Evolutionary conservation across 2,888 invertebrate genomes (phyloP).

Genomic region (Saturnia pavonia): DNA sequence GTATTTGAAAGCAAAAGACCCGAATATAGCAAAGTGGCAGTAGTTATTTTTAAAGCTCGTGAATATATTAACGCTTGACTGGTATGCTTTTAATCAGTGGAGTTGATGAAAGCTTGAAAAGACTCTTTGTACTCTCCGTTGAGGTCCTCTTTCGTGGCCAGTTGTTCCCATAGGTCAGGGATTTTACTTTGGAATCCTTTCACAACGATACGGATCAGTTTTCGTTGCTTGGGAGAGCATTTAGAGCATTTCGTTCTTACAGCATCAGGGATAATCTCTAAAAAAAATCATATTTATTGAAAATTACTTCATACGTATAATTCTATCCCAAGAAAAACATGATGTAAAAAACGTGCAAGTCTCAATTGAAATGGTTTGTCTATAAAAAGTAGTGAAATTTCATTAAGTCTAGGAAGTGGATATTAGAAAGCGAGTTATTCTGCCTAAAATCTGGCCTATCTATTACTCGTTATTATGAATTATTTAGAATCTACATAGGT

Average conservation of each 20-base stretch:
- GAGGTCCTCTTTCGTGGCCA: conserved; percentile 86
- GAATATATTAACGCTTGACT: neutral
- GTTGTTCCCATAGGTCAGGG: conserved; percentile 83
- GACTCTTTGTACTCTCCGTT: conserved; percentile 81
- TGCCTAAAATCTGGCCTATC: no score
- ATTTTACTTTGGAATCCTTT: conserved; percentile 84
- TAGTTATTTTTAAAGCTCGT: neutral
- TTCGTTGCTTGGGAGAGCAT: conserved; percentile 84
- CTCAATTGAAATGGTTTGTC: no score
- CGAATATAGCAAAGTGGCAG: neutral
- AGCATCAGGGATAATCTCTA: conserved; percentile 67
- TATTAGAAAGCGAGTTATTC: no score
- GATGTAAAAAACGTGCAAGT: no score
- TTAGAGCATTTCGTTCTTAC: conserved; percentile 80
- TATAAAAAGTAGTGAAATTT: no score
- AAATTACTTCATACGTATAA: neutral
- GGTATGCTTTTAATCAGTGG: conserved; percentile 41
- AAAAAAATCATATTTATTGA: conserved; percentile 20
- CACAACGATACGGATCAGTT: conserved; percentile 81
- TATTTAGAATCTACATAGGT: no score
- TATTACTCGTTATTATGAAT: no score
- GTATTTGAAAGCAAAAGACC: neutral
- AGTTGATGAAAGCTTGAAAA: conserved; percentile 74
- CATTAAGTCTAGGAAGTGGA: no score
- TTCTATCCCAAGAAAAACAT: no score